A percentile compares a stretch with the other conserved stretches of the same genome.
phyloP scores from a whole-genome alignment of 2,888 invertebrate genomes.

The Argyresthia goedartella region DNA sequence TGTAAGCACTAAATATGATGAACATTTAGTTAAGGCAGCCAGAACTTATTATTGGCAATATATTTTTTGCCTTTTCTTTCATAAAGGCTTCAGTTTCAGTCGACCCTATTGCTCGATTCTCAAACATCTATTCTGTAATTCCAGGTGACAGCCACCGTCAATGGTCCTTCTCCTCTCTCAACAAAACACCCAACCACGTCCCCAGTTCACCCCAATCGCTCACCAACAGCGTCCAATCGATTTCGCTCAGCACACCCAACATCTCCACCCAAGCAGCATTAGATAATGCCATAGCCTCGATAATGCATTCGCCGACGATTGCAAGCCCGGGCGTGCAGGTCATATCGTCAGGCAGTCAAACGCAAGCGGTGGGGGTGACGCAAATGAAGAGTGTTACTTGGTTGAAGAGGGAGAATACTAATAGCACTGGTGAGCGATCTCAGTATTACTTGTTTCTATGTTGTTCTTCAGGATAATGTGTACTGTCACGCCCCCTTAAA shows the following conservation, averaged over 20 bases:
- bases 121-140: conserved; percentile 4
- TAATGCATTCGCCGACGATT: conserved; percentile 50
- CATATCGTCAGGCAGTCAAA: conserved; percentile 39
- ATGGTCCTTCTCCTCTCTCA: conserved; percentile 47
- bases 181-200: conserved; percentile 35
- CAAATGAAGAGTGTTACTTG: conserved; percentile 31
- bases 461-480: not conserved
- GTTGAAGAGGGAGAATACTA: conserved; percentile 51
- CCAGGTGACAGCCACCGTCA: conserved; percentile 51
- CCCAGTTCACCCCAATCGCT: conserved; percentile 42
- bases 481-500: too few relatives aligned
- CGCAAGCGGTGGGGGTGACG: not conserved
- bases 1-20: too few relatives aligned
- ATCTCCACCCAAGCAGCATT: conserved; percentile 42
- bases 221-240: conserved; percentile 56
- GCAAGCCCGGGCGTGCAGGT: conserved; percentile 36
- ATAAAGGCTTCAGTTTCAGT: too few relatives aligned
- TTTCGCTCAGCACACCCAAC: conserved; percentile 43
- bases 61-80: too few relatives aligned
- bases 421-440: conserved; percentile 34
- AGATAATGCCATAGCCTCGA: conserved; percentile 55
- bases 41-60: too few relatives aligned
- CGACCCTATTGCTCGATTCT: too few relatives aligned
- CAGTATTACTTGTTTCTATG: too few relatives aligned
- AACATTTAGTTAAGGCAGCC: too few relatives aligned